These are phyloP conservation scores for Saxicola maurus DNA, from an alignment of 2,797 vertebrate species.

Conservation along the genomic window DNA sequence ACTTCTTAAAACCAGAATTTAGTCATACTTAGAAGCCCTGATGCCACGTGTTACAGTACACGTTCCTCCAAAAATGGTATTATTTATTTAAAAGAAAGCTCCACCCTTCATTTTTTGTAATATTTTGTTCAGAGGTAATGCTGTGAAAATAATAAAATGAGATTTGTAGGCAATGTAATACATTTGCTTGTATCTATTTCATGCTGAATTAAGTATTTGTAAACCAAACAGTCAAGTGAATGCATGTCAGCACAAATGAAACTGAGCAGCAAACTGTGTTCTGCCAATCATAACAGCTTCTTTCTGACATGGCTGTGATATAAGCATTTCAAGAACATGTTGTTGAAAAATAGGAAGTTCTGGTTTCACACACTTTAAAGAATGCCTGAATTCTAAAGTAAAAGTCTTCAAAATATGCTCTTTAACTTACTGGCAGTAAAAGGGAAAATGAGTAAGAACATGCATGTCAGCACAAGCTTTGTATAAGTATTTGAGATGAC, in stretches of 20 bases:
- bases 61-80: background rate
- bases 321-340: background rate
- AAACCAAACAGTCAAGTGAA: background rate
- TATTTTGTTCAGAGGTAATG: background rate
- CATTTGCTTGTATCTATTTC: background rate
- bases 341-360: background rate
- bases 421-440: background rate
- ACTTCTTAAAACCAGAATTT: background rate
- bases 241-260: slow-evolving; percentile 13
- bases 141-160: background rate
- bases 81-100: background rate
- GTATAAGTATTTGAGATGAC: background rate
- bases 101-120: background rate
- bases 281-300: background rate
- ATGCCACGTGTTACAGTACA: background rate
- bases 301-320: background rate
- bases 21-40: background rate
- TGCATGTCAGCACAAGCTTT: slow-evolving; percentile 4
- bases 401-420: background rate
- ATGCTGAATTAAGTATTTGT: slow-evolving; percentile 14
- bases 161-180: background rate
- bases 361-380: background rate
- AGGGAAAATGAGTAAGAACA: slow-evolving; percentile 9
- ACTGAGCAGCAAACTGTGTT: background rate
- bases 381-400: background rate